phyloP scores from a whole-genome alignment of 2,113 vertebrate species.

The Symphodus melops region DNA sequence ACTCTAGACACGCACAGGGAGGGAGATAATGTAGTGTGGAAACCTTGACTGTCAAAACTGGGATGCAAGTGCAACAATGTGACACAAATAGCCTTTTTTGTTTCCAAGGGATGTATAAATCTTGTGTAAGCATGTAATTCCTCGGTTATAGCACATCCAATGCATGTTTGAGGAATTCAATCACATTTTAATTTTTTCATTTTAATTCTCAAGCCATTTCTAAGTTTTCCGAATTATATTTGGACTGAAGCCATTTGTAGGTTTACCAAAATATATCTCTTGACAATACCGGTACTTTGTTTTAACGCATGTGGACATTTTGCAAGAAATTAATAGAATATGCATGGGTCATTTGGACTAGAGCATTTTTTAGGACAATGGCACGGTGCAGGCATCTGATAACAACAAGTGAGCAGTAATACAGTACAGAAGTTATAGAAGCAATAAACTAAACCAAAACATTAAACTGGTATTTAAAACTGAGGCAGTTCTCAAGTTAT shows the following conservation, averaged over 20 bases:
- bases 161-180: neutral
- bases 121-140: conserved; percentile 21
- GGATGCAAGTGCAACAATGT: conserved; percentile 54
- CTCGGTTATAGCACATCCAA: neutral
- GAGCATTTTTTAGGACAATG: too few species aligned
- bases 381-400: too few species aligned
- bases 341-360: too few species aligned
- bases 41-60: conserved; percentile 61
- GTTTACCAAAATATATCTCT: neutral
- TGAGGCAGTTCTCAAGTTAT: too few species aligned
- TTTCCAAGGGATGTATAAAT: conserved; percentile 38
- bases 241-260: neutral
- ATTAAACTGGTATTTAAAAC: too few species aligned
- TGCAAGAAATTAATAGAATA: too few species aligned
- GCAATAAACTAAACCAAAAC: too few species aligned
- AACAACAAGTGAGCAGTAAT: too few species aligned
- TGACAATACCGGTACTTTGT: too few species aligned
- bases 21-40: conserved; percentile 47
- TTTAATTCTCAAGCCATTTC: neutral
- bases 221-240: neutral
- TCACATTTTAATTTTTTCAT: neutral
- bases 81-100: conserved; percentile 46
- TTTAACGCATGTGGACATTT: too few species aligned
- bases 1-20: conserved; percentile 58
- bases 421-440: too few species aligned